Conservation (phyloP, 2,888 invertebrate species). For the Pseudococcus jackbeardsleyi region DNA sequence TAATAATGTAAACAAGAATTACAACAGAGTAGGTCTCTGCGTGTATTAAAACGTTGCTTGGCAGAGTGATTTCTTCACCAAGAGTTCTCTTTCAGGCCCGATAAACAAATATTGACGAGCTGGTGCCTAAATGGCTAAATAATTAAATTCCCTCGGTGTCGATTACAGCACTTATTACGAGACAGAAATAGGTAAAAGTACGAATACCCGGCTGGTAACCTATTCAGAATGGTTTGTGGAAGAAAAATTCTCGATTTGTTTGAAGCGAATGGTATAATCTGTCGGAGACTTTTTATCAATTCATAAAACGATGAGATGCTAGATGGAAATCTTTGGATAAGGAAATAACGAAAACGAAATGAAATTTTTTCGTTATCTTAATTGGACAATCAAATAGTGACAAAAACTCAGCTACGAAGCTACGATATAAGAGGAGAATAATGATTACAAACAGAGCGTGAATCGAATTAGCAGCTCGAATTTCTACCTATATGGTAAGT, state of each 20-base stretch:
- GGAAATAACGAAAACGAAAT: constrained; percentile 22
- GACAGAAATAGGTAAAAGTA: neutral
- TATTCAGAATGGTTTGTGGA: neutral
- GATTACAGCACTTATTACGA: neutral
- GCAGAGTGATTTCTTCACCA: neutral
- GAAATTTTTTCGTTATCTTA: constrained; percentile 22
- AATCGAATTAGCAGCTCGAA: constrained; percentile 13
- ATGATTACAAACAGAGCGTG: constrained; percentile 44
- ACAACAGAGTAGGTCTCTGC: neutral
- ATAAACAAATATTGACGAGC: neutral
- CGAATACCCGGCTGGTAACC: neutral
- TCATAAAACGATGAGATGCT: neutral
- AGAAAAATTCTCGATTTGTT: too few species aligned
- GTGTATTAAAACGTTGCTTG: neutral
- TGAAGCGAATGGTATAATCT: too few species aligned
- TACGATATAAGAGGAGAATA: neutral
- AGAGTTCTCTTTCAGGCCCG: neutral
- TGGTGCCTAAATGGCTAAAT: neutral
- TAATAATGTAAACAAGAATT: neutral
- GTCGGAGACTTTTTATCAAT: neutral
- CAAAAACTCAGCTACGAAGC: neutral
- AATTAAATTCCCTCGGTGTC: neutral
- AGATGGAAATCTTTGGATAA: neutral
- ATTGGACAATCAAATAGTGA: constrained; percentile 4
- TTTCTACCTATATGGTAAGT: neutral